A percentile compares a stretch with the other conserved stretches of the same genome.
Evolutionary conservation across 2,888 invertebrate species (phyloP).

Genomic region (Trichopria drosophilae): DNA sequence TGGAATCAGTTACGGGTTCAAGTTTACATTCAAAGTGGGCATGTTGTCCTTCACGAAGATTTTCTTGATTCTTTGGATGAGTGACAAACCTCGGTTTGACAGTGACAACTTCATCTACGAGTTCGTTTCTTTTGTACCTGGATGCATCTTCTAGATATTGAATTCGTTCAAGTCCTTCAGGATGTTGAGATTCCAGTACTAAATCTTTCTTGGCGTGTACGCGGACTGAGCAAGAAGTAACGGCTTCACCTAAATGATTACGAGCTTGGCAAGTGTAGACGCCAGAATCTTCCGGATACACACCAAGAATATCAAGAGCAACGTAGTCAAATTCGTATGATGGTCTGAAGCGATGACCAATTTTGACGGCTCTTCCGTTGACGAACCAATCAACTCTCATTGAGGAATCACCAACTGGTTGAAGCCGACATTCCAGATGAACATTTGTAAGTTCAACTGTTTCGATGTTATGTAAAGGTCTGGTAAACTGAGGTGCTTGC

Average conservation of each 20-base stretch:
- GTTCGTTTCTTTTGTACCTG: conserved; percentile 79
- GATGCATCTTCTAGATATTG: conserved; percentile 88
- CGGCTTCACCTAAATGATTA: conserved; percentile 92
- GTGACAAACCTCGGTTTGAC: conserved; percentile 83
- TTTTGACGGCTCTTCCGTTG: conserved; percentile 88
- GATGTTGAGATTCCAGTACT: conserved; percentile 85
- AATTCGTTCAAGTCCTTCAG: conserved; percentile 88
- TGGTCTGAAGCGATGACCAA: conserved; percentile 92
- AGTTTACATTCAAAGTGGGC: conserved; percentile 98
- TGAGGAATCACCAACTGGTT: conserved; percentile 87
- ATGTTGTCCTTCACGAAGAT: conserved; percentile 84
- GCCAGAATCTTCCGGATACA: conserved; percentile 96
- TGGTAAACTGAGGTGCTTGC: conserved; percentile 85
- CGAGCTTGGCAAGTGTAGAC: conserved; percentile 94
- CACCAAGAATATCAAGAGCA: conserved; percentile 91
- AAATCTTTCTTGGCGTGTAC: conserved; percentile 88
- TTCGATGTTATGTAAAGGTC: conserved; percentile 85
- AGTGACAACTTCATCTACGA: conserved; percentile 80
- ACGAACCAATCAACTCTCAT: conserved; percentile 97
- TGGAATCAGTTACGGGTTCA: conserved; percentile 95
- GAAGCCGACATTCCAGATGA: conserved; percentile 87
- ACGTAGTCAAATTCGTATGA: conserved; percentile 97
- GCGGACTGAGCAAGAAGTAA: conserved; percentile 86
- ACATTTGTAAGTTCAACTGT: conserved; percentile 89
- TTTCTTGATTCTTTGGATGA: conserved; percentile 82